Evolutionary conservation across 2,888 invertebrate species (phyloP).

Genomic region (Ectemnius cavifrons): DNA sequence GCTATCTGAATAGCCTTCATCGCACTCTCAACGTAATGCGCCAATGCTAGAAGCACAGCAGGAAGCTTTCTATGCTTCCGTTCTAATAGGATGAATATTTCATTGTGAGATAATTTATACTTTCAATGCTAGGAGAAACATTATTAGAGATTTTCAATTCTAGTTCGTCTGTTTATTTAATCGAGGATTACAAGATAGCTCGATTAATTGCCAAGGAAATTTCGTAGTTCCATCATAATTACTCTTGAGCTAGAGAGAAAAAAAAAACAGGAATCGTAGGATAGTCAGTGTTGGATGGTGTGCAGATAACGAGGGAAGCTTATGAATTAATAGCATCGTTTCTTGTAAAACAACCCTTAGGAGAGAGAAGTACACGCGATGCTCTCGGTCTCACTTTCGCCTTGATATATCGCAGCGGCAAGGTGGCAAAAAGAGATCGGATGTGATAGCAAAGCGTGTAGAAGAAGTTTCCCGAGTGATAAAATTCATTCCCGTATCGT

Average conservation of each 20-base stretch:
- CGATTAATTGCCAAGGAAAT: no score
- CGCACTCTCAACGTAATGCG: slow-evolving; percentile 30
- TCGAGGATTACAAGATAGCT: no score
- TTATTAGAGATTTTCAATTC: no score
- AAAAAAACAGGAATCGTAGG: no score
- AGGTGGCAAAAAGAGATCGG: slow-evolving; percentile 1
- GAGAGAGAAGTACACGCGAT: not conserved
- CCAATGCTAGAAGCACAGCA: slow-evolving; percentile 1
- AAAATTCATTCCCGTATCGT: slow-evolving; percentile 9
- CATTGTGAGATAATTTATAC: slow-evolving; percentile 36
- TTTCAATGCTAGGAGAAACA: slow-evolving; percentile 2
- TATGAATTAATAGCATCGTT: slow-evolving; percentile 1
- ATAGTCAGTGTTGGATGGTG: not conserved
- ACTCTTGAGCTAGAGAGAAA: no score
- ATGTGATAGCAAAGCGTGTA: not conserved
- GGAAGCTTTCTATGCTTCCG: slow-evolving; percentile 19
- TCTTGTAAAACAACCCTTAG: not conserved
- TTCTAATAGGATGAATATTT: slow-evolving; percentile 47
- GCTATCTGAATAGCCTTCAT: slow-evolving; percentile 34
- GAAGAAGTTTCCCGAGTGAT: slow-evolving; percentile 6
- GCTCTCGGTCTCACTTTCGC: no score
- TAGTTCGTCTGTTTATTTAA: no score
- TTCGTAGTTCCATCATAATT: no score
- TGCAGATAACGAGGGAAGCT: not conserved
- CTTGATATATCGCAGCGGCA: not conserved